Evolutionary conservation across 2,797 vertebrate genomes (phyloP), one percentile per base, ranked within the genome.

Genomic region (Poeciliopsis paucimaculata): DNA sequence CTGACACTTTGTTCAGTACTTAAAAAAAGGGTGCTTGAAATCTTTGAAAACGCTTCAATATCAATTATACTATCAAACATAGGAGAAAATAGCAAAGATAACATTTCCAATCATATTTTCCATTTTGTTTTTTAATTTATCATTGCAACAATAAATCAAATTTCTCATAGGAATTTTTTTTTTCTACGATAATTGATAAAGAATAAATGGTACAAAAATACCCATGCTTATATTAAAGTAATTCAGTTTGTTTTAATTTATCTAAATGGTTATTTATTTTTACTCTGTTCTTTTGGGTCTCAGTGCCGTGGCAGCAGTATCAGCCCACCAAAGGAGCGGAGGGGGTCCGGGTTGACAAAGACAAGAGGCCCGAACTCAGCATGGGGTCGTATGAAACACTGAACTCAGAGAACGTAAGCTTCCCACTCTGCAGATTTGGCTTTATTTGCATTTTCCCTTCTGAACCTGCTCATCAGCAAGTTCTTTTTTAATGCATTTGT

Each of bases 301-400:
- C 86, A 96, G 96, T 96, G 84, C 88, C 94, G 0, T 96, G 95
- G 95, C 94, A 95, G 68, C 92, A 92, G 68, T 96, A 94, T 87
- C 96, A 96, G 87, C 95, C 93, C 64, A 95, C 95, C 55, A 87
- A 80, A 57, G 92, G 94, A 28, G 86, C 70, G n/a, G 87, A 88
- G 4, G 95, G 95, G 2, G 72, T 82, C 23, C 90, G 96, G 5
- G 78, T 95, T 0, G 96, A 96, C 82, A 85, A 75, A 34, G 91
- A 92, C 55, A 86, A 76, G 73, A 93, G 93, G 64, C 94, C 96
- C 9, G 96, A 96, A 57, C 95, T 96, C 73, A 91, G 90, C 51
- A 73, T 90, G 83, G 96, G 96, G 1, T 96, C 96, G 0, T 96
- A 96, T 15, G 96, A 96, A 83, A 91, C 94, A 43, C 82, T 95